These are phyloP conservation scores for Sebastes matsubarae DNA, from an alignment of 2,797 vertebrate genomes.

Conservation along the genomic window DNA sequence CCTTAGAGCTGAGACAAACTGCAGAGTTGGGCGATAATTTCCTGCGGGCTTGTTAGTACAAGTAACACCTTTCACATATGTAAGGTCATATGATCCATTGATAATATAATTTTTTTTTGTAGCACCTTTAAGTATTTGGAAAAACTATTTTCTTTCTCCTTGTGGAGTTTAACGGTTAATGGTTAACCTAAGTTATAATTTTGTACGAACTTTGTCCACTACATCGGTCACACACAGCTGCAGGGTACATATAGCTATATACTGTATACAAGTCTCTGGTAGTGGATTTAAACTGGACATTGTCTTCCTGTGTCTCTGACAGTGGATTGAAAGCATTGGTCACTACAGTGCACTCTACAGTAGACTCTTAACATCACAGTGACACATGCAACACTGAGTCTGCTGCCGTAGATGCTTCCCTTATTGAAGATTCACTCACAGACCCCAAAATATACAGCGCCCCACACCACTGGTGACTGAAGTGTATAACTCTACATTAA, in stretches of 20 bases:
- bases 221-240: neutral
- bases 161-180: too few species aligned
- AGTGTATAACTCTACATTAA: slow-evolving; percentile 19
- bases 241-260: neutral
- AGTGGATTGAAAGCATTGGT: neutral
- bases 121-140: neutral
- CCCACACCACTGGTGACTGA: slow-evolving; percentile 10
- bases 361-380: neutral
- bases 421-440: neutral
- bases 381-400: neutral
- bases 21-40: too few species aligned
- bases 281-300: neutral
- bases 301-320: neutral
- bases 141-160: too few species aligned
- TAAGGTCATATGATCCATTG: neutral
- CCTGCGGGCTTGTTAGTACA: too few species aligned
- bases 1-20: too few species aligned
- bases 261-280: too few species aligned
- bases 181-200: too few species aligned
- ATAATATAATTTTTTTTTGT: neutral
- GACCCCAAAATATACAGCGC: neutral
- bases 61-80: too few species aligned
- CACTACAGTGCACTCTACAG: neutral
- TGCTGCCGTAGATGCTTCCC: neutral
- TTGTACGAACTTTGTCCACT: too few species aligned